Base-by-base conservation (phyloP, 2,797 vertebrate genomes). In the Acanthurus leucopareius region DNA sequence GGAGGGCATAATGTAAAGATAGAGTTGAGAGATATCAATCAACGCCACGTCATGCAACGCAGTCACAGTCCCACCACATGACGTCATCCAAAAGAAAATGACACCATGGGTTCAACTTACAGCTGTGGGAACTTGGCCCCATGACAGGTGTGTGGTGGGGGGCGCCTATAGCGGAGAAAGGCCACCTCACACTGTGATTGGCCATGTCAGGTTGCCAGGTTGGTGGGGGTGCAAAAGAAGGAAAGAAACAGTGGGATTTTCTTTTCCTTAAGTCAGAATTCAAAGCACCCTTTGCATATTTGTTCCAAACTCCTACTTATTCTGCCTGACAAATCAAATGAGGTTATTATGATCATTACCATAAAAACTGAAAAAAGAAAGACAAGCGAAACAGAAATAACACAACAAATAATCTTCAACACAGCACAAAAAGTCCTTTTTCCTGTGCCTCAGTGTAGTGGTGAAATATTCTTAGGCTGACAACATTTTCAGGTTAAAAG, bases 81-180 rank as follows among this genome's bases (percentile, higher is more conserved):
- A 96, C 92, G 92, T 95, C 95, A 96, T 95, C 95, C 94, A 91
- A 93, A 92, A 93, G 79, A 94, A 94, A 94, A 95, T 94, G 94
- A 95, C 95, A 96, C 94, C 94, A 94, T 95, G 95, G 94, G 89
- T 93, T 93, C 87, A 92, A 97, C 96, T 97, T 97, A 96, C 95
- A 94, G 95, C 86, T 94, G 89, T 90, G 94, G 94, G 91, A 94
- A 92, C 93, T 91, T 92, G 91, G 89, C 92, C 92, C 93, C 92
- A 76, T 93, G 95, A 96, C 90, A 86, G 94, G 86, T 92, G 92
- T 86, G 65, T 28, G 51, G 44, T 28, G 47, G 82, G 85, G 80
- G 78, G 86, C 85, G 93, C 94, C 92, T 94, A 95, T 94, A 94
- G 94, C 90, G 87, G 69, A 93, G 93, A 90, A 92, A 94, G 92